phyloP scores from a whole-genome alignment of 2,888 invertebrate species.

The Agriopis marginaria region DNA sequence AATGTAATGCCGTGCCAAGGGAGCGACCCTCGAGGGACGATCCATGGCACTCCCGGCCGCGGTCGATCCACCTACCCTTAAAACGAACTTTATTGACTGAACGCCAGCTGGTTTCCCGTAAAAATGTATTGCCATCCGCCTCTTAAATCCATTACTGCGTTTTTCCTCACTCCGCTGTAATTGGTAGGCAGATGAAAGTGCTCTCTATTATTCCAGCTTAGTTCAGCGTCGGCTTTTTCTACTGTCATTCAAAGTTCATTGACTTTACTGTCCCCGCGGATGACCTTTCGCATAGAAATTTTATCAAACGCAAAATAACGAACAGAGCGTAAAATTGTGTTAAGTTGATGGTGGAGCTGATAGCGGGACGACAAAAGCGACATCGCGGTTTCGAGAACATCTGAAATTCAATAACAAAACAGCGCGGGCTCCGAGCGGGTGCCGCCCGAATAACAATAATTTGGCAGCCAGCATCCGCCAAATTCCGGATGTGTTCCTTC shows the following conservation, averaged over 20 bases:
- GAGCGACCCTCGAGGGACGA: constrained; percentile 47
- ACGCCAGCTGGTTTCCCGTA: constrained; percentile 65
- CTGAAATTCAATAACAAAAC: constrained; percentile 81
- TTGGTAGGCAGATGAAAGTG: constrained; percentile 42
- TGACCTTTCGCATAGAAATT: constrained; percentile 19
- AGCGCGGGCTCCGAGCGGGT: constrained; percentile 60
- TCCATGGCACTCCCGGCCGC: constrained; percentile 55
- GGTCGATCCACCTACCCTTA: constrained; percentile 63
- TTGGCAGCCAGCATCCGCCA: constrained; percentile 80
- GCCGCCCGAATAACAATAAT: constrained; percentile 83
- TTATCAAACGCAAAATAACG: constrained; percentile 41
- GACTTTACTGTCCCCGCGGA: constrained; percentile 1
- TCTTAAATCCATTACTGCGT: constrained; percentile 57
- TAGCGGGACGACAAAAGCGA: constrained; percentile 62
- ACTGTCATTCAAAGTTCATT: constrained; percentile 34
- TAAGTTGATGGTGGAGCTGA: constrained; percentile 51
- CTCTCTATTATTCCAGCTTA: constrained; percentile 43
- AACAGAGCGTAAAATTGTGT: constrained; percentile 41
- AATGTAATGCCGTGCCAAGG: constrained; percentile 51
- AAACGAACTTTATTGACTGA: constrained; percentile 71
- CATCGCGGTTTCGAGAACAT: constrained; percentile 63
- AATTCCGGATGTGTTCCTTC: constrained; percentile 81
- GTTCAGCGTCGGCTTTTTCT: constrained; percentile 32
- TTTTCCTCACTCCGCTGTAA: constrained; percentile 50
- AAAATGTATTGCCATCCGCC: constrained; percentile 63